Percentiles rank a stretch among this genome's conserved stretches.
These are phyloP conservation scores for Euthynnus affinis DNA, from an alignment of 2,797 vertebrate species.

Conservation along the genomic window DNA sequence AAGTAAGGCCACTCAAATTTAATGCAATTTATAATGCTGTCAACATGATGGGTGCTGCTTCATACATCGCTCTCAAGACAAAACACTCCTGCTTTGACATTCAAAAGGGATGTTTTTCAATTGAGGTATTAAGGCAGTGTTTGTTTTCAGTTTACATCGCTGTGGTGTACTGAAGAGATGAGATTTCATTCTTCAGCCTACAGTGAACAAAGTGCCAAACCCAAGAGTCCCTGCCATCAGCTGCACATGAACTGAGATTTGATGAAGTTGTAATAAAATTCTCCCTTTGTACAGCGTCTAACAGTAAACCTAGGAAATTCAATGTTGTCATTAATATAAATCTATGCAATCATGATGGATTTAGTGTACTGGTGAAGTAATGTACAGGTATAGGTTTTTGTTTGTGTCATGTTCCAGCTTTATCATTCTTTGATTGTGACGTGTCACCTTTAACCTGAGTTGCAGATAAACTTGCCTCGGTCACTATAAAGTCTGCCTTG, in stretches of 20 bases:
- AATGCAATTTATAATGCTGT: not conserved
- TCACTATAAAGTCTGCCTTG: slow-evolving; percentile 7
- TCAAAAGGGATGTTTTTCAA: slow-evolving; percentile 35
- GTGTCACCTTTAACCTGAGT: slow-evolving; percentile 13
- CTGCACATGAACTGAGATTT: slow-evolving; percentile 7
- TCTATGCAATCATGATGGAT: too few relatives aligned
- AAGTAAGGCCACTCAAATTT: not conserved
- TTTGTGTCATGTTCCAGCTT: not conserved
- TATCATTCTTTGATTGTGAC: not conserved
- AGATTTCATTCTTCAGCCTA: slow-evolving; percentile 7
- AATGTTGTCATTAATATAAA: too few relatives aligned
- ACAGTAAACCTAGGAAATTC: not conserved
- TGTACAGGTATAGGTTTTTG: not conserved
- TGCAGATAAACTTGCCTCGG: not conserved
- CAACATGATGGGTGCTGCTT: not conserved
- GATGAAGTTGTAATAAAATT: not conserved
- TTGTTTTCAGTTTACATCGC: slow-evolving; percentile 30
- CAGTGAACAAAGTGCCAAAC: slow-evolving; percentile 37
- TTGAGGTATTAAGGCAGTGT: slow-evolving; percentile 1
- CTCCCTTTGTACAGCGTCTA: not conserved
- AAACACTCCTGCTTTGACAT: not conserved
- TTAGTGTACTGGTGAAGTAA: too few relatives aligned
- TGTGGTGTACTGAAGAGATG: slow-evolving; percentile 32
- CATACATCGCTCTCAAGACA: not conserved
- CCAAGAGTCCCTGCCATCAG: slow-evolving; percentile 23